Evolutionary conservation across 2,797 vertebrate species (phyloP), one percentile per base, ranked within the genome.

Genomic region (Ptychadena robeensis): DNA sequence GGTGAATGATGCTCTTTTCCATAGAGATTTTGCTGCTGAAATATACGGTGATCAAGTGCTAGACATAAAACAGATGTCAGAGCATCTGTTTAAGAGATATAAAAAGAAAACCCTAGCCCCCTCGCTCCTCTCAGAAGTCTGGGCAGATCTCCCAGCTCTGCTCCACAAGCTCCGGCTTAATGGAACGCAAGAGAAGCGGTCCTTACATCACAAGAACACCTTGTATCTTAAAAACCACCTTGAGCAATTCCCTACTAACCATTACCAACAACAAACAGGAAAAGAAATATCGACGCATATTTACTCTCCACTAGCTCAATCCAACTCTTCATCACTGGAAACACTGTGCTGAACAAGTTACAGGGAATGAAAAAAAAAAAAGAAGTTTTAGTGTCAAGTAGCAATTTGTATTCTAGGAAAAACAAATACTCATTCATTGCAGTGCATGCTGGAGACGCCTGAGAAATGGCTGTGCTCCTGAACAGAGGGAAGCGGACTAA

Each of bases 21-120:
- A 48, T 15, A 40, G 73, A 76, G 35, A 38, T 40, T 40, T 76
- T 76, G 38, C 73, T 64, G 73, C 73, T 65, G 61, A 44, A 77
- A 65, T 65, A 48, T 53, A 77, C 65, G 53, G 74, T 77, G 74
- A 77, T 77, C 74, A 78, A 78, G 63, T 78, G 38, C 75, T 78
- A 78, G 75, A 78, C 75, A 67, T 78, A 78, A 78, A 78, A 77
- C 74, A 78, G 75, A 78, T 78, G 63, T 78, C 75, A 78, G 63
- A 66, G 75, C 63, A 40, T 78, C 63, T 67, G 75, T 67, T 78
- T 48, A 66, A 78, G 32, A 65, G 74, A 77, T 77, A 77, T 77
- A 66, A 77, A 77, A 76, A 76, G 73, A 76, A 76, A 61, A 27
- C 38, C n/a, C 34, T 66, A 66, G 74, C 74, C 74, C 61, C 61